A percentile compares a stretch with the other conserved stretches of the same genome.
Conservation (phyloP, 2,888 invertebrate genomes). For the Dendrolimus houi region DNA sequence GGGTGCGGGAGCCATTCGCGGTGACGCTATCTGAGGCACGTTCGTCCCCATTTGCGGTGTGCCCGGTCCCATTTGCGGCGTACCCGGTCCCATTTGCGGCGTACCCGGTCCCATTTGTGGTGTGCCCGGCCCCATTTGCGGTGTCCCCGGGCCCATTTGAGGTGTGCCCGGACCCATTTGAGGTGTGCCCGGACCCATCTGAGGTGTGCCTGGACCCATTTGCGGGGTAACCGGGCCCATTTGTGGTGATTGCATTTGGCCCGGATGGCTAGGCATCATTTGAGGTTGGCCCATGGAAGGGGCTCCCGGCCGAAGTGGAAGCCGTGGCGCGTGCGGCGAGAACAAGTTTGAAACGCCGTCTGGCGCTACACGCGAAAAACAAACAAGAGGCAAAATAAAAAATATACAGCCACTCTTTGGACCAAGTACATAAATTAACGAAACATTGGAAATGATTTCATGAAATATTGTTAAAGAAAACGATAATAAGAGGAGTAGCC, state of each 20-base stretch:
- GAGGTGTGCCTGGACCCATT: constrained; percentile 18
- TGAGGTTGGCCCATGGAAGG: constrained; percentile 53
- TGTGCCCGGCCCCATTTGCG: constrained; percentile 25
- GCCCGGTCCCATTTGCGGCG: constrained; percentile 37
- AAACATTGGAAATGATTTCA: too few relatives aligned
- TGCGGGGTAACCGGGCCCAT: constrained; percentile 26
- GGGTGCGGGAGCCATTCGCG: constrained; percentile 59
- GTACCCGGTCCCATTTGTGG: constrained; percentile 28
- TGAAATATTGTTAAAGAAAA: too few relatives aligned
- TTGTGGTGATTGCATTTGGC: constrained; percentile 45
- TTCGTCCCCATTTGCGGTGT: constrained; percentile 45
- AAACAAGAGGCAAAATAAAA: not conserved
- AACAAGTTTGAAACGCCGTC: constrained; percentile 70
- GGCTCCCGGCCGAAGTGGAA: constrained; percentile 47
- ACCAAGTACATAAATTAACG: constrained; percentile 21
- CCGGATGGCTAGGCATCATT: constrained; percentile 45
- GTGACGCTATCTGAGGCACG: constrained; percentile 59
- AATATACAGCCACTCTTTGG: constrained; percentile 10
- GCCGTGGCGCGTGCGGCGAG: constrained; percentile 58
- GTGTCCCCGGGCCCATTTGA: constrained; percentile 25
- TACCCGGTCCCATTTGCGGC: constrained; percentile 33
- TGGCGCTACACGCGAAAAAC: constrained; percentile 39
- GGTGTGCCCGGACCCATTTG: constrained; percentile 23
- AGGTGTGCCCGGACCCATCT: constrained; percentile 17
- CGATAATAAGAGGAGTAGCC: too few relatives aligned